Percentiles rank a stretch among this genome's conserved stretches.
Conservation (phyloP, 2,797 vertebrate genomes). For the Lindbergichthys nudifrons region DNA sequence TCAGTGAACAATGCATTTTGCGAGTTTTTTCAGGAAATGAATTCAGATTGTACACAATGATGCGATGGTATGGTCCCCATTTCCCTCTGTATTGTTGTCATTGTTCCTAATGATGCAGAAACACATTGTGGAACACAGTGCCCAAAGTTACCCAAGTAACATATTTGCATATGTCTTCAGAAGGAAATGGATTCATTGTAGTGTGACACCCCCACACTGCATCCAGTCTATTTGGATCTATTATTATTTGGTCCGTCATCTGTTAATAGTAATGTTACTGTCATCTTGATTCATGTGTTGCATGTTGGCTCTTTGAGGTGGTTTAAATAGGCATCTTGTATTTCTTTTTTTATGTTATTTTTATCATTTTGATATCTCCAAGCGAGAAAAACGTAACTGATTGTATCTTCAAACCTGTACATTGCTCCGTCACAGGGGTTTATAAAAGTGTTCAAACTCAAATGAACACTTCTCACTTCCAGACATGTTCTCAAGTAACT, state of each 20-base stretch:
- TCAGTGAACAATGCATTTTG: conserved; percentile 31
- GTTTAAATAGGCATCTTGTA: conserved; percentile 38
- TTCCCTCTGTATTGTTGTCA: conserved; percentile 27
- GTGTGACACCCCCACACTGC: not conserved
- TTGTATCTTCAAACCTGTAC: conserved; percentile 27
- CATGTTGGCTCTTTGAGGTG: conserved; percentile 36
- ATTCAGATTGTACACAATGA: conserved; percentile 39
- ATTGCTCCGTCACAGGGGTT: conserved; percentile 20
- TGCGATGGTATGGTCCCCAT: conserved; percentile 26
- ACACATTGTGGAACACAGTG: conserved; percentile 15
- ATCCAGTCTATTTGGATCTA: conserved; percentile 32
- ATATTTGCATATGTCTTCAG: conserved; percentile 29
- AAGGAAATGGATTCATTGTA: conserved; percentile 6
- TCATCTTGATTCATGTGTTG: conserved; percentile 25
- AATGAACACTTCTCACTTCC: conserved; percentile 17
- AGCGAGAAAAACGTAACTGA: conserved; percentile 6
- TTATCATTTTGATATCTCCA: conserved; percentile 26
- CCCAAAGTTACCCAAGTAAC: conserved; percentile 10
- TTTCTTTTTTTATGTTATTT: conserved; percentile 31
- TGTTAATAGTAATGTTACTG: conserved; percentile 17
- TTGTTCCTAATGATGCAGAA: conserved; percentile 50
- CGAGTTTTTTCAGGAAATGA: conserved; percentile 36
- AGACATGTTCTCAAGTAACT: conserved; percentile 20
- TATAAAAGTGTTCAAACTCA: conserved; percentile 22
- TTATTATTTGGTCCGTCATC: conserved; percentile 35